These are phyloP conservation scores for Prochilodus magdalenae DNA, from an alignment of 2,113 vertebrate species.

Conservation along the genomic window DNA sequence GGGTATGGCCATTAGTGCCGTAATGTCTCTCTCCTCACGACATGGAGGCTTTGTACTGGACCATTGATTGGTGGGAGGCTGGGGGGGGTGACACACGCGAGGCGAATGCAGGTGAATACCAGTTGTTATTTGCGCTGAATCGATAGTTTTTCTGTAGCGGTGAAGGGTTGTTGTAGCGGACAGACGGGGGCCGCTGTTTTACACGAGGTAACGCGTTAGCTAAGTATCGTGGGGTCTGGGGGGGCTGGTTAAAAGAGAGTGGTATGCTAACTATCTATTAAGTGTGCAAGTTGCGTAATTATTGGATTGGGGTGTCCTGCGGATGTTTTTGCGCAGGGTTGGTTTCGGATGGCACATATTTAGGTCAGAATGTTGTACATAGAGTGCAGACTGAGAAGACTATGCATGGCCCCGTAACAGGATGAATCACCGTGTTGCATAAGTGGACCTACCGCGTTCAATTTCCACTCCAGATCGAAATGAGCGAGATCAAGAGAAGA, in stretches of 20 bases:
- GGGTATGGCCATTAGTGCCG: conserved; percentile 52
- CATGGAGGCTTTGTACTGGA: conserved; percentile 43
- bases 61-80: conserved; percentile 24
- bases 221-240: too few species aligned
- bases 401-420: conserved; percentile 58
- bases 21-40: conserved; percentile 43
- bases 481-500: conserved; percentile 12
- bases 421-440: too few species aligned
- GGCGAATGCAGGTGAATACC: conserved; percentile 53
- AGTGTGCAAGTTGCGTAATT: too few species aligned
- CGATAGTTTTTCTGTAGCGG: conserved; percentile 54
- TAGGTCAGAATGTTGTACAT: conserved; percentile 54
- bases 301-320: conserved; percentile 26
- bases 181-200: conserved; percentile 18
- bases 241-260: not conserved
- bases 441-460: too few species aligned
- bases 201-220: not conserved
- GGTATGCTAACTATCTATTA: too few species aligned
- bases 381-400: conserved; percentile 64
- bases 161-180: conserved; percentile 5
- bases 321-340: conserved; percentile 43
- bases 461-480: conserved; percentile 67
- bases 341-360: conserved; percentile 59
- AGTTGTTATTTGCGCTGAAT: conserved; percentile 58
- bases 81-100: conserved; percentile 32